These are phyloP conservation scores for Peromyscus californicus DNA, from an alignment of 2,113 vertebrate species.

Conservation along the genomic window DNA sequence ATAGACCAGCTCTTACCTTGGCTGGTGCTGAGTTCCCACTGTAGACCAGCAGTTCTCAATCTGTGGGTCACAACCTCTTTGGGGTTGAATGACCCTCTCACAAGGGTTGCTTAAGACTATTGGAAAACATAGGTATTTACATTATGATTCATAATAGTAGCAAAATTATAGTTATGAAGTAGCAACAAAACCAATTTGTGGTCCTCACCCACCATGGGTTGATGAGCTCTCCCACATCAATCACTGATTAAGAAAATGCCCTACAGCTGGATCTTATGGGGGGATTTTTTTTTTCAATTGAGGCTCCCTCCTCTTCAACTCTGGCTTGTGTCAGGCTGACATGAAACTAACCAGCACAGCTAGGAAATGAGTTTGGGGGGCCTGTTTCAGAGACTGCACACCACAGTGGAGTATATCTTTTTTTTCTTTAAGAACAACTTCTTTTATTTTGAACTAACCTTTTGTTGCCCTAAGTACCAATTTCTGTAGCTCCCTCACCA, in stretches of 20 bases:
- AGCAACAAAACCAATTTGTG: background rate
- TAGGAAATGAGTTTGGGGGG: background rate
- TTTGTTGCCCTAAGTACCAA: background rate
- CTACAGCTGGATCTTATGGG: background rate
- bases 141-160: background rate
- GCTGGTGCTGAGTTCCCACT: background rate
- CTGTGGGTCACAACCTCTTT: background rate
- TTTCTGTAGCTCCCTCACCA: background rate
- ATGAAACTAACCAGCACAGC: background rate
- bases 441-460: background rate
- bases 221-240: too few relatives aligned
- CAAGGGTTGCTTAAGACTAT: background rate
- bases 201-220: too few relatives aligned
- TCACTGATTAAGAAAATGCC: background rate
- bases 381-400: background rate
- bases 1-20: background rate
- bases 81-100: background rate
- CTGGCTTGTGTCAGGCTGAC: background rate
- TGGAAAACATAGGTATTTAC: background rate
- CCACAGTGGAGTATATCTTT: background rate
- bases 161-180: background rate
- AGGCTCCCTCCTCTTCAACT: background rate
- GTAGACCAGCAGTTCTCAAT: background rate
- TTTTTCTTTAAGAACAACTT: background rate
- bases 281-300: background rate